These are phyloP conservation scores for Ceratina australensis DNA, from an alignment of 1,140 invertebrate genomes.

Conservation along the genomic window DNA sequence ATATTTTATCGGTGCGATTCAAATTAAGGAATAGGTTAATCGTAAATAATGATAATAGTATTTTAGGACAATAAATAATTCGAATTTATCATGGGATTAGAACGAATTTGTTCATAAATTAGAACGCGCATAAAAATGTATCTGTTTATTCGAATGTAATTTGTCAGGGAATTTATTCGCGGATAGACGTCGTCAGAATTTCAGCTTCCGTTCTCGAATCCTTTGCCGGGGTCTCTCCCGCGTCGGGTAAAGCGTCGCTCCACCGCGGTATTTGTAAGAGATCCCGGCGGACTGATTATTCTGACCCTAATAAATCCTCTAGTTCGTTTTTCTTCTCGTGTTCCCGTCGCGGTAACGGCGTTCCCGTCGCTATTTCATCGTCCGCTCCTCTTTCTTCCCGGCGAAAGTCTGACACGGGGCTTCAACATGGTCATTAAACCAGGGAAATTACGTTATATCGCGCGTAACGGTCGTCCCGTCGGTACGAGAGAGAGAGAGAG, in stretches of 20 bases:
- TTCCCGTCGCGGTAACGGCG: background rate
- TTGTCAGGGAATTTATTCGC: background rate
- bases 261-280: conserved; percentile 34
- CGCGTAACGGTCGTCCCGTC: conserved; percentile 48
- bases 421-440: conserved; percentile 60
- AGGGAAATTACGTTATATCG: conserved; percentile 59
- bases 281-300: conserved; percentile 53
- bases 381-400: conserved; percentile 17
- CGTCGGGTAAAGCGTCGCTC: background rate
- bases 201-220: background rate
- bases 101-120: too few species aligned
- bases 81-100: too few species aligned
- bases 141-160: too few species aligned
- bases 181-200: background rate
- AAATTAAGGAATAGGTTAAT: too few species aligned
- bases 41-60: too few species aligned
- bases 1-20: too few species aligned
- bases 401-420: conserved; percentile 20
- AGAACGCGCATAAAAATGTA: too few species aligned
- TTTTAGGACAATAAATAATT: too few species aligned
- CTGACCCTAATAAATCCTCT: conserved; percentile 54
- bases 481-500: background rate
- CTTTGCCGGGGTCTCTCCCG: background rate
- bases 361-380: conserved; percentile 45
- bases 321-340: conserved; percentile 42